A percentile compares a stretch with the other conserved stretches of the same genome.
These are phyloP conservation scores for Iselma pallidipennis DNA, from an alignment of 2,888 invertebrate species.

Conservation along the genomic window DNA sequence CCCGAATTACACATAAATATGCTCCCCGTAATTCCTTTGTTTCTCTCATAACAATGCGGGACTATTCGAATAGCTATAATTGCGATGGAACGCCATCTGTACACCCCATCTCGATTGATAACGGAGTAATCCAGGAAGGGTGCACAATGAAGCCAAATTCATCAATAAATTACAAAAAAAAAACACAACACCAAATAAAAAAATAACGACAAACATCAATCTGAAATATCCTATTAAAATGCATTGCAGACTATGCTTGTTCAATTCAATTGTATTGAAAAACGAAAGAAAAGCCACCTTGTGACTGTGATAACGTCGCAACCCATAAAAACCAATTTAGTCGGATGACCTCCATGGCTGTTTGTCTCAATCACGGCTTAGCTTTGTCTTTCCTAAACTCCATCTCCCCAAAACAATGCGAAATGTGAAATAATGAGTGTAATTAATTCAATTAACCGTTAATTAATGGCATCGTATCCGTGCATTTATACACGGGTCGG, in stretches of 20 bases:
- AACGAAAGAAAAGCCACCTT: neutral
- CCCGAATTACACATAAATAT: conserved; percentile 46
- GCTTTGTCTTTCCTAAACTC: conserved; percentile 48
- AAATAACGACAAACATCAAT: neutral
- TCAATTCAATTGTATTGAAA: too few relatives aligned
- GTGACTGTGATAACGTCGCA: conserved; percentile 34
- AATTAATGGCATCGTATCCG: conserved; percentile 59
- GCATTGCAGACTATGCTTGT: too few relatives aligned
- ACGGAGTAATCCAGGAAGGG: conserved; percentile 6
- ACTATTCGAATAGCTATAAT: conserved; percentile 25
- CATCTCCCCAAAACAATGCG: conserved; percentile 48
- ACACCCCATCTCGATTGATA: conserved; percentile 19
- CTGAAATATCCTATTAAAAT: too few relatives aligned
- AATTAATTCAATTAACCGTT: conserved; percentile 62
- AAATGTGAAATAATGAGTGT: conserved; percentile 59
- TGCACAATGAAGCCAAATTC: neutral
- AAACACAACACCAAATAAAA: neutral
- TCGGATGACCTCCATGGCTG: conserved; percentile 53
- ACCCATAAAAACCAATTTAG: conserved; percentile 56
- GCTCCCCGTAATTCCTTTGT: conserved; percentile 42
- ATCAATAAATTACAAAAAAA: neutral
- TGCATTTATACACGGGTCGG: conserved; percentile 56
- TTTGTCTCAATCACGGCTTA: conserved; percentile 58
- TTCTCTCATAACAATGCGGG: conserved; percentile 36
- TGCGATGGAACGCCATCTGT: conserved; percentile 23